Percentiles rank a stretch among this genome's conserved stretches.
These are phyloP conservation scores for Sardinella longiceps DNA, from an alignment of 2,797 vertebrate genomes.

Conservation along the genomic window DNA sequence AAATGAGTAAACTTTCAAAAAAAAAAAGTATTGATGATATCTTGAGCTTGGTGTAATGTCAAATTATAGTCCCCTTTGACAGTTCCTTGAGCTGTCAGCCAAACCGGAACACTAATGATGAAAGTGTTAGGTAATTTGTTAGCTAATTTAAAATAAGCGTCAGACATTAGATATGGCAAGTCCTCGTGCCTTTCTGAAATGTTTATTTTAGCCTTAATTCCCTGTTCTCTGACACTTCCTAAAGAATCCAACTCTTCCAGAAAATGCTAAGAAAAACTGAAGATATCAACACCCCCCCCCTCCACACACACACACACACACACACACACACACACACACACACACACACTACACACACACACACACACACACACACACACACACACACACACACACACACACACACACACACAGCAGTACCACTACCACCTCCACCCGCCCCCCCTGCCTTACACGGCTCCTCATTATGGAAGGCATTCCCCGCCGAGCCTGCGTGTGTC, in stretches of 20 bases:
- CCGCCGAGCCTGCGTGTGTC: not conserved
- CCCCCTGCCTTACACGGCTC: not conserved
- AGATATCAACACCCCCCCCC: no score
- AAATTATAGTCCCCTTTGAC: not conserved
- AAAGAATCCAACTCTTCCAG: not conserved
- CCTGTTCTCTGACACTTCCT: not conserved
- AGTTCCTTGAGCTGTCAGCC: not conserved
- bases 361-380: not conserved
- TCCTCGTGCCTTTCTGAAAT: not conserved
- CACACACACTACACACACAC: not conserved
- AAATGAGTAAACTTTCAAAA: not conserved
- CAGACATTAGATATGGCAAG: not conserved
- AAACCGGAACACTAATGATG: not conserved
- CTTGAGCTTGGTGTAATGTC: constrained; percentile 3
- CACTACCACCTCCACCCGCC: no score
- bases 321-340: not conserved
- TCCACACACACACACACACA: not conserved
- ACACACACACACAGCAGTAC: not conserved
- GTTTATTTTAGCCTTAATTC: not conserved
- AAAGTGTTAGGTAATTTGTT: not conserved
- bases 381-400: not conserved
- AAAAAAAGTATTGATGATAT: not conserved
- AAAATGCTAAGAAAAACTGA: not conserved
- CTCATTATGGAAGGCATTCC: not conserved
- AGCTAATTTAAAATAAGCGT: not conserved